Evolutionary conservation across 2,797 vertebrate species (phyloP), one percentile per base, ranked within the genome.

Genomic region (Sebastes diaconus): DNA sequence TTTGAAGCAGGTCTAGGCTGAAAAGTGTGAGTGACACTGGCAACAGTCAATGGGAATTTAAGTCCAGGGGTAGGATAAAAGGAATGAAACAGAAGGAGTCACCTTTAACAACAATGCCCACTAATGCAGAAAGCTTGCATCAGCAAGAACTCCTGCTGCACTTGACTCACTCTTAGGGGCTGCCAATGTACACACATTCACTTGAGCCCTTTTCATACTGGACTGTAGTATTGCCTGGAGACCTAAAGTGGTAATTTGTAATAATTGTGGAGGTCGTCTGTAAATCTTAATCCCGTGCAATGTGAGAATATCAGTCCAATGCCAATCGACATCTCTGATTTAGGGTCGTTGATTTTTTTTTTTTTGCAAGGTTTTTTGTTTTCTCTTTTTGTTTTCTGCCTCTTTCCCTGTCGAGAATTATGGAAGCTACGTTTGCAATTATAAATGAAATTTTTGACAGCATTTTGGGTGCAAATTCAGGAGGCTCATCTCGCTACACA

Each of bases 51-150:
- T n/a, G 4, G 9, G 20, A 54, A 54, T 54, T 54, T 54, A 54
- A 54, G 20, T 54, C 4, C 22, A 24, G 4, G n/a, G 5, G n/a
- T 30, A 6, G 59, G 8, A 59, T 27, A 71, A 34, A 39, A 60
- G 4, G 14, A 39, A 39, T 57, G 30, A 54, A 52, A 64, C 27
- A 24, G 27, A 68, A 36, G 3, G 59, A 81, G 71, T 81, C 59
- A 68, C 54, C 52, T 70, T 75, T 29, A 79, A 77, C 12, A 63
- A 63, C 73, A 66, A 69, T 60, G 22, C 4, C 25, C 54, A 46
- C 25, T 46, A 77, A 75, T 25, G n/a, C 16, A 60, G 24, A 75
- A 2, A 32, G 58, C 64, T 68, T 50, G 46, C n/a, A 69, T 65
- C 58, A 74, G 77, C 64, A 79, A 20, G 39, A 79, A 36, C 60